Conservation (phyloP, 2,888 invertebrate species). For the Teinopalpus imperialis region DNA sequence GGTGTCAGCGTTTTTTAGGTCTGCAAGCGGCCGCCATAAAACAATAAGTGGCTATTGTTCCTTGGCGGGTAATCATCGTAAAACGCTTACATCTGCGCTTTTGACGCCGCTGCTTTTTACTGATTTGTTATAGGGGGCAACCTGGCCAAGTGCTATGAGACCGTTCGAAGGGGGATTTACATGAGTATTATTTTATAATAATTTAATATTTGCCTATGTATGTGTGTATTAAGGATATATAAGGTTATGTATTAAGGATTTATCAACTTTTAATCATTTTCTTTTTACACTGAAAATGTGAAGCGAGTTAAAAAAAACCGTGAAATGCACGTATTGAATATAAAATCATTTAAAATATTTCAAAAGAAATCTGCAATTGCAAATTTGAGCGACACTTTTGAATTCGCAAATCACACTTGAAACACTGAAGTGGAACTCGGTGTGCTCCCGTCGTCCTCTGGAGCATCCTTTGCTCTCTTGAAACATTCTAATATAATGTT, state of each 20-base stretch:
- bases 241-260: too few species aligned
- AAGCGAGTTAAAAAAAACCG: too few species aligned
- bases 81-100: conserved; percentile 53
- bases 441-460: background rate
- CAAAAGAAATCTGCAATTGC: conserved; percentile 3
- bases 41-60: conserved; percentile 63
- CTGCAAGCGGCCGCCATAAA: conserved; percentile 39
- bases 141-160: conserved; percentile 6
- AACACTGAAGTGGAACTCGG: conserved; percentile 1
- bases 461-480: conserved; percentile 1
- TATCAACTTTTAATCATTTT: too few species aligned
- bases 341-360: background rate
- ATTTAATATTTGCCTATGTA: too few species aligned
- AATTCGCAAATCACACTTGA: conserved; percentile 14
- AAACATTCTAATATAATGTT: conserved; percentile 2
- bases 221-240: too few species aligned
- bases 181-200: background rate
- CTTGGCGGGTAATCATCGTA: conserved; percentile 62
- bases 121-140: conserved; percentile 30
- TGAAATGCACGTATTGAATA: too few species aligned
- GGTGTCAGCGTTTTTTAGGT: conserved; percentile 27
- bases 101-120: conserved; percentile 37
- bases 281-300: too few species aligned
- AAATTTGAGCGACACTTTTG: conserved; percentile 19
- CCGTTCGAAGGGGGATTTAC: conserved; percentile 2